Base-by-base conservation (phyloP, 92 coral and sea anemone genomes). In the Parazoanthus atlanticus region DNA sequence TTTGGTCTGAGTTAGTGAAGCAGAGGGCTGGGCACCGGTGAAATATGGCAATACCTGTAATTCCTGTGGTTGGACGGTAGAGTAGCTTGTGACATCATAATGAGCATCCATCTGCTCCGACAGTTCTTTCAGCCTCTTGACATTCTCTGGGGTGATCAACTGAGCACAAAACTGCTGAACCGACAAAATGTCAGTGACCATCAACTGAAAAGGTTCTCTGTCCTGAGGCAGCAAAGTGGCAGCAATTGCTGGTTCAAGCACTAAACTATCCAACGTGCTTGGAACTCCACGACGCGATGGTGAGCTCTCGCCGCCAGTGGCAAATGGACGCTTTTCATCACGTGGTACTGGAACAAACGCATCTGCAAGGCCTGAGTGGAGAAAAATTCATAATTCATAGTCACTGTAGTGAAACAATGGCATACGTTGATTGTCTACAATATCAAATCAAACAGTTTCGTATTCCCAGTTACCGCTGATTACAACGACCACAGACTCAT, bases 91-190 rank as follows among this genome's bases (percentile, higher is more conserved):
- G n/a, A 13, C 88, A 54, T 65, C 78, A 29, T 89, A 92, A 76
- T 92, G 84, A 25, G 89, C 25, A 64, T 92, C 89, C 94, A 92
- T 89, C 88, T 92, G 88, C 31, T 79, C 85, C 32, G 90, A 90
- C 79, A 94, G 89, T 64, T 86, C 80, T 23, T 73, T 81, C 40
- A 94, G 73, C 17, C 43, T 86, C 64, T 54, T 70, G 26, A 91
- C 91, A 47, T 80, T 76, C 6, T 77, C 87, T 67, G 25, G 88
- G 46, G 90, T 91, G 17, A 74, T 31, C 23, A 92, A 65, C 56
- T 92, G 94, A 4, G 71, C 88, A 71, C 79, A 92, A 79, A 92
- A 92, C 1, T 54, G 34, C 16, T 74, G 54, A 1, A 89, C 90
- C 29, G 94, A 89, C 3, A 41, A 32, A n/a, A 86, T 80, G 52